Evolutionary conservation across 2,113 vertebrate species (phyloP), one percentile per base, ranked within the genome.

Genomic region (Alexandromys fortis): DNA sequence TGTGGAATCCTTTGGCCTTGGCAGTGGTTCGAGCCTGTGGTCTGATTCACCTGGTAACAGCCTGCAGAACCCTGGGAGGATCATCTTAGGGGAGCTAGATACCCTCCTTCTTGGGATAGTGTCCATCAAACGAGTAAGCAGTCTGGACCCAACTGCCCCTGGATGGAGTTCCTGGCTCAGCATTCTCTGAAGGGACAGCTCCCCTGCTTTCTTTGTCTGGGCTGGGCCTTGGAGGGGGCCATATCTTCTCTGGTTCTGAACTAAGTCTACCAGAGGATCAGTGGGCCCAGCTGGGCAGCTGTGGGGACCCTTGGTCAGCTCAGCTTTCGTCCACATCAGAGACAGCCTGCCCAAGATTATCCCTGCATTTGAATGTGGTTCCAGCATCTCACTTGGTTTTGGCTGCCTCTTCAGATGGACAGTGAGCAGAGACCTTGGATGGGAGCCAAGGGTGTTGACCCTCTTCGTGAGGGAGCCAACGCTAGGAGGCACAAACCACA

Each of bases 321-420:
- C 97, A 97, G 98, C 97, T 98, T 98, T 97, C 98, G 94, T 96
- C 85, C 13, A 96, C 97, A 96, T 95, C 96, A 97, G 97, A 98
- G 98, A 87, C 72, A 86, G 93, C 63, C 35, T 61, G 86, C 24
- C n/a, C 86, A 93, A 97, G 97, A 98, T 98, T 97, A 96, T 97
- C 97, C 75, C 86, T 52, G 58, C 52, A 78, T 94, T 96, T 55
- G 52, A 94, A 81, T 91, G 89, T 97, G 55, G 98, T 98, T 98
- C 96, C 86, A 97, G 98, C 96, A 97, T 97, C 97, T 98, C 96
- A 93, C 94, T 98, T 97, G 95, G 95, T 93, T 97, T 97, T 98
- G 98, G 98, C 98, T 96, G 90, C 96, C 75, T 85, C 96, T 98
- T 97, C 94, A 95, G 96, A 92, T 97, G 98, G 98, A 98, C 98